Evolutionary conservation across 2,113 vertebrate species (phyloP), one percentile per base, ranked within the genome.

Genomic region (Alces alces): DNA sequence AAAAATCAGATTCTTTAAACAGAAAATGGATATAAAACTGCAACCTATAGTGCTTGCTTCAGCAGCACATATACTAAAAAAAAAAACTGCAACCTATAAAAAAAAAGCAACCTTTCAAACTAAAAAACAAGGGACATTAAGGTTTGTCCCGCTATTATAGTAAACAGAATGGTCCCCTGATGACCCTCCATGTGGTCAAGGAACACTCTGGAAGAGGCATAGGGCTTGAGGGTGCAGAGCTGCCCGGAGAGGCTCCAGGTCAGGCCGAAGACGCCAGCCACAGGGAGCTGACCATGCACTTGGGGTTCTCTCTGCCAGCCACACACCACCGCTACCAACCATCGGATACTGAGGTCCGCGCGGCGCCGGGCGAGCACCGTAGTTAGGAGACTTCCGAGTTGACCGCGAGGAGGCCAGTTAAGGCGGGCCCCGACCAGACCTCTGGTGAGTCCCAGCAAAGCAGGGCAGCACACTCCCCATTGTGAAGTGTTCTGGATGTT

Each of bases 271-370:
- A 58, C 57, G 57, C 57, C 57, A 58, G 23, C 57, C 23, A 11
- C 9, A 58, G 57, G 25, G 57, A 58, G 23, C 57, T 27, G 57
- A 58, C 57, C 86, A 33, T 17, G 30, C 66, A 2, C 33, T 25
- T 0, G 2, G 39, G 14, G 13, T 28, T 5, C 39, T 1, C 14
- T 14, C 64, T 45, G 52, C 83, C 17, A 2, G 9, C 30, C 30
- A 28, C 13, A 6, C 60, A 28, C 60, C 28, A 39, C 1, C 10
- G 6, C 52, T 66, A n/a, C 13, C 2, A 16, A 30, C 76, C 1
- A 30, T 43, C 12, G 45, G 25, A 10, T 50, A 23, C n/a, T 8
- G 58, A 83, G 7, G 39, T 9, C 50, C 19, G 19, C 19, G 15
- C 15, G 10, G 39, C 4, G 23, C 23, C 5, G 50, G 15, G 50